phyloP scores from a whole-genome alignment of 2,113 vertebrate genomes.

The Cebus imitator region DNA sequence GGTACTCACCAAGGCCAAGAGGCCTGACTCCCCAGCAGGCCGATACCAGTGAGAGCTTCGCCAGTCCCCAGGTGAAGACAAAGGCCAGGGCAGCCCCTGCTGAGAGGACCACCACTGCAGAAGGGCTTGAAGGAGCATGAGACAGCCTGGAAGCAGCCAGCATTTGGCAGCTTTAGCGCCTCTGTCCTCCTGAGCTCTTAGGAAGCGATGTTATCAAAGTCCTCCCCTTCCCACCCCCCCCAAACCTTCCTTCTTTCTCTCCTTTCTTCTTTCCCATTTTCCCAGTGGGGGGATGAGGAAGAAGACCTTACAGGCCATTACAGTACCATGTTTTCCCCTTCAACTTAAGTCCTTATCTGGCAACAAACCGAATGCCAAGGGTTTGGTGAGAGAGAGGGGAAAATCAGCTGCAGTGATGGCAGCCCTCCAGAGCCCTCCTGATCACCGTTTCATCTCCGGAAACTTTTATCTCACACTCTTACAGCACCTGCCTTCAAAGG shows the following conservation, averaged over 20 bases:
- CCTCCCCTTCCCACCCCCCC: neutral
- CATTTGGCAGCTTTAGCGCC: neutral
- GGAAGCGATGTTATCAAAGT: neutral
- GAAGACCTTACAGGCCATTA: neutral
- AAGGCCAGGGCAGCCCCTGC: neutral
- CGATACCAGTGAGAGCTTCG: neutral
- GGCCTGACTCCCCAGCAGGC: neutral
- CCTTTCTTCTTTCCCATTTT: neutral
- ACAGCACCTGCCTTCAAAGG: slow-evolving; percentile 62
- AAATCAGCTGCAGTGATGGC: neutral
- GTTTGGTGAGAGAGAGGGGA: neutral
- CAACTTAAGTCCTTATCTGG: neutral
- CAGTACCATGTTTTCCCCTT: neutral
- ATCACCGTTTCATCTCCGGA: slow-evolving; percentile 34
- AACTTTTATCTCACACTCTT: slow-evolving; percentile 35
- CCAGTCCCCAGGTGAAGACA: too few species aligned
- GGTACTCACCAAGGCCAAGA: neutral
- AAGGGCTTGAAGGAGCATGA: neutral
- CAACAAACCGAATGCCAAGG: neutral
- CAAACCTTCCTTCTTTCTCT: neutral
- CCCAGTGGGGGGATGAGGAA: neutral
- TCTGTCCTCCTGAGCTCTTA: neutral
- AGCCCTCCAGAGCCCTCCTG: slow-evolving; percentile 24
- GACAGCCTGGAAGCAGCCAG: neutral
- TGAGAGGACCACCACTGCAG: neutral